A percentile compares a stretch with the other conserved stretches of the same genome.
These are phyloP conservation scores for Dromococcyx pavoninus DNA, from an alignment of 2,797 vertebrate genomes.

Conservation along the genomic window DNA sequence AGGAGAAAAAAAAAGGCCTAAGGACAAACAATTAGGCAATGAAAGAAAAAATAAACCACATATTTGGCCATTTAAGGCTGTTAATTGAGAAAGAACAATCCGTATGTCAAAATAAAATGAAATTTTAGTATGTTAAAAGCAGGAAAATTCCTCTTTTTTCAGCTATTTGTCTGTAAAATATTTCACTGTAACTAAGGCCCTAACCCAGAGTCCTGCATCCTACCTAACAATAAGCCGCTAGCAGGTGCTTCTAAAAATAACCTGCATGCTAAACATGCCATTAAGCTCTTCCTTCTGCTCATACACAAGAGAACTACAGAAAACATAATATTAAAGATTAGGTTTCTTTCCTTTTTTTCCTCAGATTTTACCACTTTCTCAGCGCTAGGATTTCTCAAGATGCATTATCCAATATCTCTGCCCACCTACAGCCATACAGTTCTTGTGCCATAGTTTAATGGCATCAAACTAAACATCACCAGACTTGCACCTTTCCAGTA, in stretches of 20 bases:
- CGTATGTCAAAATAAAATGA: background rate
- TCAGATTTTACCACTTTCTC: background rate
- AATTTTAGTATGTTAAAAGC: background rate
- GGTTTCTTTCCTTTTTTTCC: background rate
- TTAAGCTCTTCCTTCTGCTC: background rate
- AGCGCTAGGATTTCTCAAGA: background rate
- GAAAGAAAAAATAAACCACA: background rate
- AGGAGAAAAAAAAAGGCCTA: background rate
- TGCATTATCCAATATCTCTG: background rate
- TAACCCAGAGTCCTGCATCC: background rate
- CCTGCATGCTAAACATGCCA: background rate
- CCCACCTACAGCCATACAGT: background rate
- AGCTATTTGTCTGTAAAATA: background rate
- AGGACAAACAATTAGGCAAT: background rate
- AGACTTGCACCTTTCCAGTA: background rate
- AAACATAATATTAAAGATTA: background rate
- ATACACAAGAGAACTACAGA: background rate
- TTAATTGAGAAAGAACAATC: background rate
- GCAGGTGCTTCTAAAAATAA: background rate
- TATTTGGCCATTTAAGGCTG: constrained; percentile 30
- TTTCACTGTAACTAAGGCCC: background rate
- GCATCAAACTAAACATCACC: background rate
- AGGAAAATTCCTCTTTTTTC: background rate
- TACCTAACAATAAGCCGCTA: background rate
- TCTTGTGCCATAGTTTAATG: background rate